These are phyloP conservation scores for Drosophila mercatorum DNA, from an alignment of 2,888 invertebrate genomes.

Conservation along the genomic window DNA sequence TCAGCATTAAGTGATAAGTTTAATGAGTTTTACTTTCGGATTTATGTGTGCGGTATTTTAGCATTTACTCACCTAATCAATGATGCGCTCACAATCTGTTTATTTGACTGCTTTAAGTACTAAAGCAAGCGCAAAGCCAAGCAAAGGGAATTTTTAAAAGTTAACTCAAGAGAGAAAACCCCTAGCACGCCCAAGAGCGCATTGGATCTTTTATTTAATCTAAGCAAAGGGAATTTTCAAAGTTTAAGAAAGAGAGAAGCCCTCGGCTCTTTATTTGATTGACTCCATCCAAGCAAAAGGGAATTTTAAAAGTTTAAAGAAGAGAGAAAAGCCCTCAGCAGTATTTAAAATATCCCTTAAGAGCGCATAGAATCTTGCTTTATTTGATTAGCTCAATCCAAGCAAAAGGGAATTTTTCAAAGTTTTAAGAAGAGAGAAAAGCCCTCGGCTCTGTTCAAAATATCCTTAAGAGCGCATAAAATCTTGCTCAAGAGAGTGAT, in stretches of 20 bases:
- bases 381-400: no score
- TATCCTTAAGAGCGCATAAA: not conserved
- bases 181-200: not conserved
- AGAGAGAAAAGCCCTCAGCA: not conserved
- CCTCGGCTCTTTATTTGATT: no score
- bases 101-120: slow-evolving; percentile 30
- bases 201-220: not conserved
- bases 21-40: slow-evolving; percentile 51
- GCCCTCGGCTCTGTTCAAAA: not conserved
- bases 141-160: not conserved
- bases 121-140: not conserved
- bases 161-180: no score
- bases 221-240: no score
- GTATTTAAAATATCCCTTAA: not conserved
- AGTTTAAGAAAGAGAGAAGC: no score
- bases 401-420: not conserved
- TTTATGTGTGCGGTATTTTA: slow-evolving; percentile 33
- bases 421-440: not conserved
- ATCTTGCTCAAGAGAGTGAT: not conserved
- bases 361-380: not conserved
- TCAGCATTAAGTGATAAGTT: slow-evolving; percentile 59
- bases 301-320: not conserved
- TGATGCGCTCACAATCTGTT: slow-evolving; percentile 25
- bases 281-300: not conserved
- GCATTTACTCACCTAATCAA: slow-evolving; percentile 48